Evolutionary conservation across 2,113 vertebrate species (phyloP).

Genomic region (Cavia aperea): DNA sequence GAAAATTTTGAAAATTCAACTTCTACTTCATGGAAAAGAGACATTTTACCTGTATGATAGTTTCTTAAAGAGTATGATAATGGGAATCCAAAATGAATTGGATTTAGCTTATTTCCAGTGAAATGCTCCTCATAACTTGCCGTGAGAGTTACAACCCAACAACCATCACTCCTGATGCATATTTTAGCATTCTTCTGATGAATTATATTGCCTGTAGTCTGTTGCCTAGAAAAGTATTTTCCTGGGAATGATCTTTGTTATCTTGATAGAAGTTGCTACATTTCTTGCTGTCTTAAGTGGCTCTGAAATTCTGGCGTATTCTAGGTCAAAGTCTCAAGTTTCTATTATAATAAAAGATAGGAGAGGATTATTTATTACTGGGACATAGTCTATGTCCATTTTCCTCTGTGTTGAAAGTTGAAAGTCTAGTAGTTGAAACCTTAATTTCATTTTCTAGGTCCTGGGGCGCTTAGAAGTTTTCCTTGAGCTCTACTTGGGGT

Average conservation of each 20-base stretch:
- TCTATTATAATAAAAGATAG: background rate
- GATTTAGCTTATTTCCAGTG: background rate
- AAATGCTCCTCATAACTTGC: background rate
- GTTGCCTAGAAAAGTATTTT: background rate
- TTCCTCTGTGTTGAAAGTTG: background rate
- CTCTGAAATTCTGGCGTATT: conserved; percentile 6
- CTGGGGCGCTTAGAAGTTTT: background rate
- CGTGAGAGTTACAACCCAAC: background rate
- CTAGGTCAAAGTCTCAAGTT: conserved; percentile 14
- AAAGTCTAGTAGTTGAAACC: conserved; percentile 5
- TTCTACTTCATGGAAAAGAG: background rate
- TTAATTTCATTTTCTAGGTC: conserved; percentile 21
- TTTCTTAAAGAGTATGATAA: background rate
- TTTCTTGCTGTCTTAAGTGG: background rate
- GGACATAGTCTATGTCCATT: background rate
- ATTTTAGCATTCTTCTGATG: background rate
- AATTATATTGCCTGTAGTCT: background rate
- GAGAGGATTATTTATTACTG: conserved; percentile 4
- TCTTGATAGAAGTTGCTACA: background rate
- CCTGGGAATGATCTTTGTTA: background rate
- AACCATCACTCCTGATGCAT: background rate
- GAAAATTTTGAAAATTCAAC: background rate
- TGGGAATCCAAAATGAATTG: background rate
- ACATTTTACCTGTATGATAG: background rate
- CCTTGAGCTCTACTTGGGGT: background rate